Evolutionary conservation across 2,797 vertebrate species (phyloP), one percentile per base, ranked within the genome.

Genomic region (Hydrocynus forskahlii): DNA sequence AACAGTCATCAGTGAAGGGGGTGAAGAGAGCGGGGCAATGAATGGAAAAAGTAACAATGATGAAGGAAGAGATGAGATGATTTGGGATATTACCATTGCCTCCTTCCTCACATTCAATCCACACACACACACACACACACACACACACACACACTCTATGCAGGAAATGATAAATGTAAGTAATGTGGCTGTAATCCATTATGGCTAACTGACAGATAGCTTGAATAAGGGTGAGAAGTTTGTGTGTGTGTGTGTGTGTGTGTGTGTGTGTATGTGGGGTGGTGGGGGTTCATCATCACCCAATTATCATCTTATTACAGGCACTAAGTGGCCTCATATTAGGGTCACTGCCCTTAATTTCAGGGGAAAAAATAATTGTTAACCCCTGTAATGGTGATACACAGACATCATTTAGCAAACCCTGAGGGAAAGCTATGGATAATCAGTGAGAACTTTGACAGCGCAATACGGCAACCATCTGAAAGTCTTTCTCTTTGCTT

Each of bases 311-410:
- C 91, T 93, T 89, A 91, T 95, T 95, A 94, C 89, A 89, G 89
- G 88, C 92, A 91, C 94, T 96, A 94, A 94, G 92, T 95, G 93
- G 92, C 89, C 90, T 87, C 89, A 93, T 95, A 96, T 94, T 92
- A 94, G 93, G 96, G 96, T 96, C 95, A 94, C 86, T 86, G 93
- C 93, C 96, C 96, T 94, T 96, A 92, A 96, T 97, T 96, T 96
- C 91, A 94, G 80, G 89, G 89, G 84, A 91, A 92, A 82, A 92
- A 94, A 92, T 92, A 92, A 95, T 94, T 92, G 92, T 92, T 95
- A 94, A 93, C 93, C 93, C 92, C 88, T 88, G 81, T 91, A 91
- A 94, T 89, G 87, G 88, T 72, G 79, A 93, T 90, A 91, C 88
- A 89, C 86, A 89, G 88, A 91, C 91, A 91, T 88, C 86, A 88